phyloP scores from a whole-genome alignment of 2,113 vertebrate genomes.

The Archocentrus centrarchus region DNA sequence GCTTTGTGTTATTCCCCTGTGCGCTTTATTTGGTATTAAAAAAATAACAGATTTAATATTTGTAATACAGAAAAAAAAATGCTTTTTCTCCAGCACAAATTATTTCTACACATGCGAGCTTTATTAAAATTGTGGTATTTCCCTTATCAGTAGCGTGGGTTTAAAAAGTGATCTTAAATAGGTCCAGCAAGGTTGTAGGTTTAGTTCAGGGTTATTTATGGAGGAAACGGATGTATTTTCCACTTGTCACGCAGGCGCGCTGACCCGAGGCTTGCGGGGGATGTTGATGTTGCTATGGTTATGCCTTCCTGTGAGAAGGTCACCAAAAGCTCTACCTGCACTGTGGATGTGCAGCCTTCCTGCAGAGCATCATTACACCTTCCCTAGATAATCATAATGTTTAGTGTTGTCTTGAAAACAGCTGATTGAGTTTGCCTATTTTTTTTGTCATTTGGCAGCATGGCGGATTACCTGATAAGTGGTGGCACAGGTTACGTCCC shows the following conservation, averaged over 20 bases:
- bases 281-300: slow-evolving; percentile 67
- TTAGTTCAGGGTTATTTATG: not conserved
- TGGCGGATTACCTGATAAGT: slow-evolving; percentile 93
- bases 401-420: not conserved
- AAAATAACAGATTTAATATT: not conserved
- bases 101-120: not conserved
- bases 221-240: not conserved
- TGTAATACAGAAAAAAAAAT: not conserved
- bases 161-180: not conserved
- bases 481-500: slow-evolving; percentile 92
- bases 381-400: not conserved
- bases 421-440: slow-evolving; percentile 16
- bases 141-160: not conserved
- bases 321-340: slow-evolving; percentile 19
- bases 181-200: not conserved
- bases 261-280: not conserved
- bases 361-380: not conserved
- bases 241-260: slow-evolving; percentile 19
- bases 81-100: not conserved
- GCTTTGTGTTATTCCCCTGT: not conserved
- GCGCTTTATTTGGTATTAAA: not conserved
- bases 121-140: not conserved
- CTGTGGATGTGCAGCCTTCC: slow-evolving; percentile 15
- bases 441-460: slow-evolving; percentile 77
- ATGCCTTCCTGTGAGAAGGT: slow-evolving; percentile 53